phyloP scores from a whole-genome alignment of 2,888 invertebrate species.

The Zootermopsis nevadensis region DNA sequence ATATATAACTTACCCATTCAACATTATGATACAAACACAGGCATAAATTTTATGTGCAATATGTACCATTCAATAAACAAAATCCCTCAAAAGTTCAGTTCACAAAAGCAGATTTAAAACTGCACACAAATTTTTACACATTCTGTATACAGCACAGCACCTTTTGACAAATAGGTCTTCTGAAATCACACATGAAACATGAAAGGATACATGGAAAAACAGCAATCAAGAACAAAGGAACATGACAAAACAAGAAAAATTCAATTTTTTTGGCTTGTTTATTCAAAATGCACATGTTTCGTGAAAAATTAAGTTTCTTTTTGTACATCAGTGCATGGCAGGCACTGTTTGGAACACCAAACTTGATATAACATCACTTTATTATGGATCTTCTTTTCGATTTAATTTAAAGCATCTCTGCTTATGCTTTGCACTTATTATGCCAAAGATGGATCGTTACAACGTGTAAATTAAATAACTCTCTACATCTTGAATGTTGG shows the following conservation, averaged over 20 bases:
- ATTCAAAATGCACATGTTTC: constrained; percentile 59
- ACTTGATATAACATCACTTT: constrained; percentile 5
- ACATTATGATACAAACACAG: too few relatives aligned
- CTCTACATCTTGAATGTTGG: constrained; percentile 19
- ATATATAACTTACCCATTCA: too few relatives aligned
- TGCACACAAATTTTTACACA: too few relatives aligned
- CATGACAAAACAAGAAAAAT: constrained; percentile 9
- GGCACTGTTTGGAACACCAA: constrained; percentile 42
- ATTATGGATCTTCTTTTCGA: neutral
- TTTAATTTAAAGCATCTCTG: constrained; percentile 12
- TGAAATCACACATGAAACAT: too few relatives aligned
- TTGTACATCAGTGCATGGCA: constrained; percentile 52
- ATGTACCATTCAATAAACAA: too few relatives aligned
- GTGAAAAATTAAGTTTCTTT: constrained; percentile 57
- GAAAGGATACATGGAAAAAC: neutral
- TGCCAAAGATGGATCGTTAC: constrained; percentile 38
- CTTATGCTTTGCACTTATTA: constrained; percentile 22
- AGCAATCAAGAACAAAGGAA: neutral
- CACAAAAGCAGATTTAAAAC: too few relatives aligned
- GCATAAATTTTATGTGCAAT: too few relatives aligned
- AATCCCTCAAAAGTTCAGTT: too few relatives aligned
- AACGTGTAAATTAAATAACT: constrained; percentile 30
- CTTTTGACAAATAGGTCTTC: too few relatives aligned
- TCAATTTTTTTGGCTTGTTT: constrained; percentile 58
- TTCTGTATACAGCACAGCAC: too few relatives aligned